Evolutionary conservation across 2,113 vertebrate genomes (phyloP).

Genomic region (Atherinomorus stipes): DNA sequence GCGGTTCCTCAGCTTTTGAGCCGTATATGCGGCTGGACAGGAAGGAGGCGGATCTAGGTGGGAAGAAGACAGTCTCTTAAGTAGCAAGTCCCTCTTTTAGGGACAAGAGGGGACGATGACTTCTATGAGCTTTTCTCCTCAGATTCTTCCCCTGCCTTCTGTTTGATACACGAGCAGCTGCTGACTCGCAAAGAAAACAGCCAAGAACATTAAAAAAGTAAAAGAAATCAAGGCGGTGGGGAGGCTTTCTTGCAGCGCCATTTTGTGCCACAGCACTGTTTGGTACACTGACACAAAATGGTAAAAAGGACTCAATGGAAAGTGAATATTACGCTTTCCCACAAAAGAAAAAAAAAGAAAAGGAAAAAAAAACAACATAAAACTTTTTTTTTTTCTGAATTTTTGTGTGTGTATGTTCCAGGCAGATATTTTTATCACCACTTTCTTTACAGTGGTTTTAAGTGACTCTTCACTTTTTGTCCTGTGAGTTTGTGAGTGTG

Average conservation of each 20-base stretch:
- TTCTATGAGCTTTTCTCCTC: slow-evolving; percentile 7
- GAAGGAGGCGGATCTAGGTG: slow-evolving; percentile 81
- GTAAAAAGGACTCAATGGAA: slow-evolving; percentile 49
- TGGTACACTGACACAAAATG: slow-evolving; percentile 49
- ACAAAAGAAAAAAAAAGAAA: slow-evolving; percentile 40
- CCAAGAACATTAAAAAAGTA: slow-evolving; percentile 9
- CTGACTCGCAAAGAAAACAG: slow-evolving; percentile 1
- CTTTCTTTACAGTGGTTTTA: slow-evolving; percentile 73
- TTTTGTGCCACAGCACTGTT: slow-evolving; percentile 59
- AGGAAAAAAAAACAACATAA: slow-evolving; percentile 36
- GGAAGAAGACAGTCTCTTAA: slow-evolving; percentile 88
- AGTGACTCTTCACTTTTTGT: slow-evolving; percentile 70
- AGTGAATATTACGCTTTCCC: slow-evolving; percentile 23
- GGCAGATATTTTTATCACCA: slow-evolving; percentile 60
- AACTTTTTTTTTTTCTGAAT: slow-evolving; percentile 43
- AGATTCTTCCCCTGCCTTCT: slow-evolving; percentile 10
- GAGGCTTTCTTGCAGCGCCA: slow-evolving; percentile 21
- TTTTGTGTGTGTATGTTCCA: slow-evolving; percentile 51
- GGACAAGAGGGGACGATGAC: neutral
- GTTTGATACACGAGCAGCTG: slow-evolving; percentile 25
- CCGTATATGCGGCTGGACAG: slow-evolving; percentile 89
- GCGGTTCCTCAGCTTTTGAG: slow-evolving; percentile 91
- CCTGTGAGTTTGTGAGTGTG: slow-evolving; percentile 68
- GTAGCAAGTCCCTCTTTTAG: neutral
- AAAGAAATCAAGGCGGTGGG: slow-evolving; percentile 28